Percentiles rank a stretch among this genome's conserved stretches.
Evolutionary conservation across 1,140 invertebrate genomes (phyloP).

Genomic region (Drosophila kepulauana): DNA sequence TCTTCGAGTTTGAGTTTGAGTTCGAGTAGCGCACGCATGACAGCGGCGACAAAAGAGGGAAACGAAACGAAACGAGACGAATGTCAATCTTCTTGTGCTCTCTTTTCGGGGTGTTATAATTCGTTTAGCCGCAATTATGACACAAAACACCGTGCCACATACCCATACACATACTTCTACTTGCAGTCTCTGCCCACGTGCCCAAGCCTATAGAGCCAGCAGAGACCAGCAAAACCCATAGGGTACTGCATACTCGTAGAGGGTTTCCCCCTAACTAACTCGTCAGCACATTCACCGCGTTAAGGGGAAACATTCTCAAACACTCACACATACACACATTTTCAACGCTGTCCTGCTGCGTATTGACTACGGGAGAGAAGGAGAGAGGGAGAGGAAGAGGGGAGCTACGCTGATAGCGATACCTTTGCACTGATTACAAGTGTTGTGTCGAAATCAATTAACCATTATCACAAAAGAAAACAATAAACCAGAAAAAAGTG

Average conservation of each 20-base stretch:
- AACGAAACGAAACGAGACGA: slow-evolving; percentile 2
- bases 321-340: slow-evolving; percentile 5
- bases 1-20: slow-evolving; percentile 25
- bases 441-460: slow-evolving; percentile 36
- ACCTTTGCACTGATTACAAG: slow-evolving; percentile 60
- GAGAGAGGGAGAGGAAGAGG: slow-evolving; percentile 15
- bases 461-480: slow-evolving; percentile 3
- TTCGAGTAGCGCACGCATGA: slow-evolving; percentile 53
- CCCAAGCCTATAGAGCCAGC: neutral
- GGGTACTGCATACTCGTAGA: slow-evolving; percentile 4
- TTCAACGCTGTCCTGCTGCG: slow-evolving; percentile 63
- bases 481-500: neutral
- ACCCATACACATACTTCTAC: slow-evolving; percentile 48
- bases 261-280: slow-evolving; percentile 29
- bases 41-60: slow-evolving; percentile 16
- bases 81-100: slow-evolving; percentile 41
- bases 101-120: slow-evolving; percentile 79
- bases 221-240: neutral
- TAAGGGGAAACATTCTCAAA: slow-evolving; percentile 44
- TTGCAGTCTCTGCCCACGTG: slow-evolving; percentile 60
- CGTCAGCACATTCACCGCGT: neutral
- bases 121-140: slow-evolving; percentile 84
- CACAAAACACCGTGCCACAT: slow-evolving; percentile 51
- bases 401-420: slow-evolving; percentile 18
- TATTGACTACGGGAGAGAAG: slow-evolving; percentile 32